Conservation (phyloP, 2,113 vertebrate genomes). For the Clarias batrachus region DNA sequence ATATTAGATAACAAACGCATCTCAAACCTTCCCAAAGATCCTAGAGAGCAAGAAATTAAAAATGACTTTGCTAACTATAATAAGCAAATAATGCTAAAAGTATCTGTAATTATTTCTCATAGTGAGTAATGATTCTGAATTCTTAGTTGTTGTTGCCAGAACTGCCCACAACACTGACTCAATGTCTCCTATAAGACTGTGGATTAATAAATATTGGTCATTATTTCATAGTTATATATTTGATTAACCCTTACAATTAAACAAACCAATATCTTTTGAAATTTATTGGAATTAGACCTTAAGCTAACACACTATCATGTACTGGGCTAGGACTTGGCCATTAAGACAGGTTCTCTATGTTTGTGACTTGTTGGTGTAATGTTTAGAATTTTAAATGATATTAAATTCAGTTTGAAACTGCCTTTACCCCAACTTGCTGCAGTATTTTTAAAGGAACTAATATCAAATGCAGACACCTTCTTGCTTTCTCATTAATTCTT, state of each 20-base stretch:
- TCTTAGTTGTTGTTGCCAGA: neutral
- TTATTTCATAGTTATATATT: neutral
- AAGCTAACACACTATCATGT: neutral
- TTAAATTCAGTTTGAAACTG: neutral
- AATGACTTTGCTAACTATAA: too few relatives aligned
- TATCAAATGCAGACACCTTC: slow-evolving; percentile 6
- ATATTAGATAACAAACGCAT: neutral
- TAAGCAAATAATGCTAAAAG: neutral
- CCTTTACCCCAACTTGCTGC: neutral
- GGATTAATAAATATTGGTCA: neutral
- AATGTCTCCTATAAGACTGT: neutral
- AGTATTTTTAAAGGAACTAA: slow-evolving; percentile 8
- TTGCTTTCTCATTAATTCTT: slow-evolving; percentile 28
- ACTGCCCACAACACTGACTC: neutral
- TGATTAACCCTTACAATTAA: neutral
- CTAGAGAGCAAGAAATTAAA: neutral
- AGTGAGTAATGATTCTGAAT: neutral
- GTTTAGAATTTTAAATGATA: neutral
- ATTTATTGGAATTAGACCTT: neutral
- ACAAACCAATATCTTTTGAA: neutral
- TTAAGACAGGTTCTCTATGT: neutral
- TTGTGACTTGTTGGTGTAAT: neutral
- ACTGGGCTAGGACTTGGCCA: too few relatives aligned
- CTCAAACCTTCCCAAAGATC: neutral
- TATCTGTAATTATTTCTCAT: neutral